Base-by-base conservation (phyloP, 2,888 invertebrate species). In the Acrobasis repandana region DNA sequence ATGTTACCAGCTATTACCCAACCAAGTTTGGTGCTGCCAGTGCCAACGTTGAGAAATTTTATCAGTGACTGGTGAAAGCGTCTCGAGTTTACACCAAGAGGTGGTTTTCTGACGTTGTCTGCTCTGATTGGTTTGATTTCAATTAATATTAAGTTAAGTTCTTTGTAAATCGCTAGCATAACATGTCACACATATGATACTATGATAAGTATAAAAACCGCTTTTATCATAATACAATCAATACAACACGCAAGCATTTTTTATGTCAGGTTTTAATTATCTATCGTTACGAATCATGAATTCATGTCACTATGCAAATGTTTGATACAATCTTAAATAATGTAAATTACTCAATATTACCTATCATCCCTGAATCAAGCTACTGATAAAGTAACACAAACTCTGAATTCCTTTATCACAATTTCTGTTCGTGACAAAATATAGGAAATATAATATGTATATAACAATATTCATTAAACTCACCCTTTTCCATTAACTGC, bases 31-130 rank as follows among this genome's bases (percentile, higher is more conserved):
- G 56, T 54, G 61, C 48, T 61, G 49, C 62, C 61, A 63, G 58
- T 61, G 49, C 62, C 61, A 63, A 56, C 20, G 56, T 65, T 62
- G 61, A 61, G 62, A 64, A 67, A 71, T 70, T 69, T 64, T 67
- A 69, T 68, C 66, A 69, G 49, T 36, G 51, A 14, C 61, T n/a
- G 60, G 71, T 67, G 69, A 70, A 72, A 70, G 71, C 67, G 47
- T 56, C 58, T 60, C 61, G 59, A 60, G 36, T 61, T 52, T 49
- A 58, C 38, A 49, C 49, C 58, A 58, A 49, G 48, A 50, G 36
- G 18, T 28, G 56, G 46, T 18, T 36, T 48, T 58, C 49, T 58
- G 49, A 36, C 38, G 34, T 36, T 36, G 34, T 49, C 58, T 58
- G 50, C 58, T 58, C 58, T 49, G 58, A 58, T 58, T 58, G 36